Conservation (phyloP, 2,113 vertebrate species). For the Sminthopsis crassicaudata region DNA sequence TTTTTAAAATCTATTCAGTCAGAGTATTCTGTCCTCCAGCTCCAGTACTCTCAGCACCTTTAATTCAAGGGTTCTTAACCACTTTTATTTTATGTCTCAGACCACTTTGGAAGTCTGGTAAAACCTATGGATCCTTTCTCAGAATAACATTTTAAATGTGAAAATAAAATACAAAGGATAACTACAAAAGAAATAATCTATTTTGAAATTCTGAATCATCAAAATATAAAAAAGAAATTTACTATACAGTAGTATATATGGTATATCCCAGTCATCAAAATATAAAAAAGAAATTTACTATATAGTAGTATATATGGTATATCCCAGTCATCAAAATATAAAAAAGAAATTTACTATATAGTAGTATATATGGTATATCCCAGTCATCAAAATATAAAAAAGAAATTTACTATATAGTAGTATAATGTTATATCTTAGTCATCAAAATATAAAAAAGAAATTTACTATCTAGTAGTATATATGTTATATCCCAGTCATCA, state of each 20-base stretch:
- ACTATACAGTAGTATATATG: not conserved
- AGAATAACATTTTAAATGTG: not conserved
- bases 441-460: not conserved
- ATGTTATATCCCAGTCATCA: not conserved
- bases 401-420: too few species aligned
- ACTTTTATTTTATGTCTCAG: not conserved
- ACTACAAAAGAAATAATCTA: not conserved
- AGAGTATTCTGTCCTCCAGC: not conserved
- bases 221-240: not conserved
- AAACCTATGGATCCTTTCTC: not conserved
- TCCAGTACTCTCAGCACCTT: not conserved
- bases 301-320: too few species aligned
- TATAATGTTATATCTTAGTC: not conserved
- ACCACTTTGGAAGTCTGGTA: not conserved
- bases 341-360: not conserved
- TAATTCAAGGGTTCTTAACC: not conserved
- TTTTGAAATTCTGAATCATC: not conserved
- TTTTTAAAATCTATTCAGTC: not conserved
- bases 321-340: not conserved
- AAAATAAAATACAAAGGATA: not conserved
- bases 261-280: not conserved
- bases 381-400: not conserved
- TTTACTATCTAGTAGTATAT: too few species aligned
- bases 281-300: too few species aligned
- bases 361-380: not conserved